Base-by-base conservation (phyloP, 1,140 invertebrate species). In the Papilio glaucus region DNA sequence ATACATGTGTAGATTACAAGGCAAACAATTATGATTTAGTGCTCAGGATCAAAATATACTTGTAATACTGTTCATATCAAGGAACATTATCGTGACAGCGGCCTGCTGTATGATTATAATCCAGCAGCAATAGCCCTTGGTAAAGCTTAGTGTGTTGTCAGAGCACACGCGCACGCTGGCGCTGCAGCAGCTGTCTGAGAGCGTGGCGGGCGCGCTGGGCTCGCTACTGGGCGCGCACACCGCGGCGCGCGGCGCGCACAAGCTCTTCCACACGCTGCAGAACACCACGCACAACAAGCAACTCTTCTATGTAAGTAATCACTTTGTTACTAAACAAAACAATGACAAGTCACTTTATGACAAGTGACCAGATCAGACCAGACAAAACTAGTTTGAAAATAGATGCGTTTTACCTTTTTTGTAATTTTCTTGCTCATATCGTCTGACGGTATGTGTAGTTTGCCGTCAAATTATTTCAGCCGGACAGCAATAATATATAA, bases 221-320 rank as follows among this genome's bases (percentile, higher is more conserved):
- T 97, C 96, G 85, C 92, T 98, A 53, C 96, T 98, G 53, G 98
- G 98, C 24, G 95, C 97, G 69, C 97, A 97, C 87, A 97, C 97
- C 80, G 96, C 97, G 33, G 95, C 96, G 74, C 95, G 96, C 76
- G 98, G 98, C 37, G 95, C 97, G 0, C 96, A 95, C 53, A 98
- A 98, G 93, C 95, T 98, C 60, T 98, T 98, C 93, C 96, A 98
- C 85, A 96, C 96, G 38, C 87, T 98, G 67, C 98, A 98, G 89
- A 96, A 98, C 92, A 95, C 95, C 73, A 95, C 95, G 81, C 95
- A 98, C 73, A 98, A 99, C 86, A 98, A 98, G 90, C 97, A 98
- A 80, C 92, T 99, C 37, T 96, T 98, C 93, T 98, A 98, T 94
- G 98, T 98, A 92, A 96, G 97, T 95, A 73, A 70, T 26, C 37